Base-by-base conservation (phyloP, 2,888 invertebrate genomes). In the Mimachlamys varia region DNA sequence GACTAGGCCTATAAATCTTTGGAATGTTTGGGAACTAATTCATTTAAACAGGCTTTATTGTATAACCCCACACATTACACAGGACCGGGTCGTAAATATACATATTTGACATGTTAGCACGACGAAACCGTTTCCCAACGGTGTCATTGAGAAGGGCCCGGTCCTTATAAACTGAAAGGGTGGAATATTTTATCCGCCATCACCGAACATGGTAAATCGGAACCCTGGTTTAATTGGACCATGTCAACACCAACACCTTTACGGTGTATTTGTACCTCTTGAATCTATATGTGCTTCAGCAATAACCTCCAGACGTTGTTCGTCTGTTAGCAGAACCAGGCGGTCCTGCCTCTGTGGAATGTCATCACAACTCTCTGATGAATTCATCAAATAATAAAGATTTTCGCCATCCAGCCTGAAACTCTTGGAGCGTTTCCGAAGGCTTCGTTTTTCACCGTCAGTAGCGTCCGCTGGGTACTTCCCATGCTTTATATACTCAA, bases 381-480 rank as follows among this genome's bases (percentile, higher is more conserved):
- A 38, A 37, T 89, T 89, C n/a, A 88, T 89, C 53, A 90, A 88
- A 89, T 90, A 93, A 89, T 92, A 91, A 38, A 93, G 90, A 33
- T 91, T 89, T 19, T 92, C 92, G 44, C 92, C 92, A 33, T 89
- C 88, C 15, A 92, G 50, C 50, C 89, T 92, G 92, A 94, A 94
- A 53, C 93, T 92, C 90, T 94, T 93, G 19, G 94, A 89, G 53
- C 94, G 92, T 90, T 94, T 94, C 49, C 94, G 91, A 76, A 94
- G 92, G 87, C 93, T 92, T 89, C 94, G 90, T 90, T 93, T 94
- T 58, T 93, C 94, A 19, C 89, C 91, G 17, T 92, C 93, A 38
- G 90, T 90, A 37, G 90, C 53, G 17, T 90, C 90, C 49, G 90
- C 89, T 7, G 92, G 92, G 89, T 93, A 93, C 87, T 90, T 55